Conservation (phyloP, 1,140 invertebrate species). For the Neodiprion virginianus region DNA sequence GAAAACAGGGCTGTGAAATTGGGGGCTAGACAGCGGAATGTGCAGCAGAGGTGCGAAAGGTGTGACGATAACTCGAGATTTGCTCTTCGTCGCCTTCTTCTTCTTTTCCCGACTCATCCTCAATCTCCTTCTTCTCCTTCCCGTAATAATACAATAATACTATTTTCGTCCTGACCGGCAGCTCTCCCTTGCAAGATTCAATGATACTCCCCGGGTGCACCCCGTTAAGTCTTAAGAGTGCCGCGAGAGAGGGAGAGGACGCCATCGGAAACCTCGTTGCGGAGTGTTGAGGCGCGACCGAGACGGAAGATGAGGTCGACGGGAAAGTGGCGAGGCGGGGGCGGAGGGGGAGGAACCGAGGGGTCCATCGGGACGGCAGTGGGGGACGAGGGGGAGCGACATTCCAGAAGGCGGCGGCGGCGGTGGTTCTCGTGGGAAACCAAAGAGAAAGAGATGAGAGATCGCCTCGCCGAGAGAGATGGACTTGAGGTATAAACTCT, state of each 20-base stretch:
- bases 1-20: not conserved
- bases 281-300: not conserved
- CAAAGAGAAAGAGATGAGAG: conserved; percentile 49
- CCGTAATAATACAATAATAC: not conserved
- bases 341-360: conserved; percentile 29
- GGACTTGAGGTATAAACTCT: conserved; percentile 7
- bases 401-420: conserved; percentile 64
- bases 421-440: conserved; percentile 62
- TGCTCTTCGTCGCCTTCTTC: no score
- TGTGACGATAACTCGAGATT: no score
- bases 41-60: no score
- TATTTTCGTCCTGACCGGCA: not conserved
- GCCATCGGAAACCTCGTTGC: conserved; percentile 3
- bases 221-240: conserved; percentile 15
- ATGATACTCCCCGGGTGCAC: conserved; percentile 23
- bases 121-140: not conserved
- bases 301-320: conserved; percentile 27
- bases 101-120: no score
- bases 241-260: conserved; percentile 5
- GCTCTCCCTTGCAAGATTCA: not conserved
- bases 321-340: conserved; percentile 30
- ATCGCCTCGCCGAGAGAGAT: conserved; percentile 3
- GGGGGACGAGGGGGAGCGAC: conserved; percentile 55
- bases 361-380: conserved; percentile 23
- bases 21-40: no score